phyloP scores from a whole-genome alignment of 2,888 invertebrate species.

The Cephus pulcher region DNA sequence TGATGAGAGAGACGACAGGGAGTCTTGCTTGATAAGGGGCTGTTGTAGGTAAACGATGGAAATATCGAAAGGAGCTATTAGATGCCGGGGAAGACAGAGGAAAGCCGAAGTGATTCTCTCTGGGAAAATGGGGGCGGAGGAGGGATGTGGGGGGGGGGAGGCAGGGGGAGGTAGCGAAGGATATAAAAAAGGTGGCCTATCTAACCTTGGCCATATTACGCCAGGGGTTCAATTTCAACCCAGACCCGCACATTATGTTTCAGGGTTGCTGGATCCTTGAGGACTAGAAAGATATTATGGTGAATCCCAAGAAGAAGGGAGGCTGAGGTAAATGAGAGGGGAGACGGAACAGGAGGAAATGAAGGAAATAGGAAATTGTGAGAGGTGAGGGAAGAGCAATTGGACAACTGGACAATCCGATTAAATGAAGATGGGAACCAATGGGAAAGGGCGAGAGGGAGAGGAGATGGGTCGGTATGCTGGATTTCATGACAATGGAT shows the following conservation, averaged over 20 bases:
- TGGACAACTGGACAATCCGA: not conserved
- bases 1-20: not conserved
- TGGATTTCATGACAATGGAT: not conserved
- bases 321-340: not conserved
- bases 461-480: not conserved
- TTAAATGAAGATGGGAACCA: not conserved
- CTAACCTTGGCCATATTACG: conserved; percentile 1
- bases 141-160: not conserved
- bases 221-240: conserved; percentile 6
- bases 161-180: not conserved
- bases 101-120: not conserved
- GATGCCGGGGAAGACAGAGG: not conserved
- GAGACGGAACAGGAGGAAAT: not conserved
- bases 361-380: not conserved
- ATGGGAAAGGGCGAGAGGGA: not conserved
- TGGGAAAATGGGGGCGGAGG: not conserved
- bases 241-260: conserved; percentile 1
- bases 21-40: not conserved
- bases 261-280: not conserved
- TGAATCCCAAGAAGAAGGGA: not conserved
- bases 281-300: not conserved
- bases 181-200: not conserved
- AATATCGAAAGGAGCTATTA: not conserved
- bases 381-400: not conserved
- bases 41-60: not conserved